phyloP scores from a whole-genome alignment of 2,888 invertebrate genomes.

The Drosophila tanythrix region DNA sequence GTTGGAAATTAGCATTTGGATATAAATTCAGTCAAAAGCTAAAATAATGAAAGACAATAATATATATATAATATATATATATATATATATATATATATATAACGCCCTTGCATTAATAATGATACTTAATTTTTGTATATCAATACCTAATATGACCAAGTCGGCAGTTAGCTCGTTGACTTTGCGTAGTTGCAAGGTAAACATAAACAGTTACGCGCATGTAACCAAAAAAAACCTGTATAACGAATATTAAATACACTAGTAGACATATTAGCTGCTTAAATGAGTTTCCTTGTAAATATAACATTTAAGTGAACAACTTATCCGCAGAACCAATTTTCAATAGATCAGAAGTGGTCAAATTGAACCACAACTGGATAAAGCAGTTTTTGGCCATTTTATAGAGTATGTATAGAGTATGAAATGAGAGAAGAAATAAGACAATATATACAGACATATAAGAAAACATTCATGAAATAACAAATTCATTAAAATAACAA shows the following conservation, averaged over 20 bases:
- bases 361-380: not conserved
- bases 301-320: not conserved
- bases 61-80: no score
- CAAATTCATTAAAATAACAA: not conserved
- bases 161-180: not conserved
- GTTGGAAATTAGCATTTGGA: not conserved
- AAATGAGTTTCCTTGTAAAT: not conserved
- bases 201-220: not conserved
- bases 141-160: slow-evolving; percentile 1
- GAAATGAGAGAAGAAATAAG: not conserved
- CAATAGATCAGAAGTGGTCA: not conserved
- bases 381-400: not conserved
- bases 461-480: not conserved
- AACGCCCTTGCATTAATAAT: not conserved
- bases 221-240: not conserved
- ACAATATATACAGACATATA: not conserved
- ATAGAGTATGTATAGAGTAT: not conserved
- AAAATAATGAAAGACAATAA: not conserved
- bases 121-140: slow-evolving; percentile 3
- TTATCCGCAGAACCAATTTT: not conserved
- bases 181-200: slow-evolving; percentile 10
- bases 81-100: no score
- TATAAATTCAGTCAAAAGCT: not conserved
- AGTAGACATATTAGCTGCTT: not conserved
- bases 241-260: slow-evolving; percentile 2